phyloP scores from a whole-genome alignment of 2,888 invertebrate genomes.

The Eupithecia abbreviata region DNA sequence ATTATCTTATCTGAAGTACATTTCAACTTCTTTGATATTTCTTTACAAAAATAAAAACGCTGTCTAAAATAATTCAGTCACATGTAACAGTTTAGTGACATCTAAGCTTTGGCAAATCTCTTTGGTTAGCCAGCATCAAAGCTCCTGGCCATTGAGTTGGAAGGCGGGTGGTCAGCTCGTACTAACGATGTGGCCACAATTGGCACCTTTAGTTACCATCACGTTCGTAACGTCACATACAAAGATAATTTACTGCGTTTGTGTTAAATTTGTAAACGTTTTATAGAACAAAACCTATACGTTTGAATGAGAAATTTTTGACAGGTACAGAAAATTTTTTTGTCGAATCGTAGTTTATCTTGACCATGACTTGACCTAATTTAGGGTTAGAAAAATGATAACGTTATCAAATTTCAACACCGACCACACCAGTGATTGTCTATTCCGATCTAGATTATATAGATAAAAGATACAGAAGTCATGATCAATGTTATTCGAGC shows the following conservation, averaged over 20 bases:
- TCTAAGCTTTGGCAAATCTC: conserved; percentile 16
- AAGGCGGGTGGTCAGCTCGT: conserved; percentile 69
- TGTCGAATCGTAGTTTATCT: background rate
- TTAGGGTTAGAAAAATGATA: background rate
- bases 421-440: background rate
- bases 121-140: conserved; percentile 58
- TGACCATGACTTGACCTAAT: conserved; percentile 1
- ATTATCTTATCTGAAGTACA: background rate
- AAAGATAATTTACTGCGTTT: conserved; percentile 48
- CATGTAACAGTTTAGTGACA: conserved; percentile 20
- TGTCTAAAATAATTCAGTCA: background rate
- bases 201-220: conserved; percentile 72
- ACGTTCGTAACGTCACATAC: conserved; percentile 56
- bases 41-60: background rate
- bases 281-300: background rate
- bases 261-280: conserved; percentile 14
- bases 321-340: background rate
- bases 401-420: background rate
- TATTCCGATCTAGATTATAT: background rate
- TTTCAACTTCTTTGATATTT: background rate
- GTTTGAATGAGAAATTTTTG: background rate
- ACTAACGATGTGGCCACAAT: conserved; percentile 70
- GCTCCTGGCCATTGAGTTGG: conserved; percentile 65
- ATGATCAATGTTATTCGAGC: background rate
- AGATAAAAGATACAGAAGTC: background rate